phyloP scores from a whole-genome alignment of 1,140 invertebrate species.

The Tetramorium simillimum region DNA sequence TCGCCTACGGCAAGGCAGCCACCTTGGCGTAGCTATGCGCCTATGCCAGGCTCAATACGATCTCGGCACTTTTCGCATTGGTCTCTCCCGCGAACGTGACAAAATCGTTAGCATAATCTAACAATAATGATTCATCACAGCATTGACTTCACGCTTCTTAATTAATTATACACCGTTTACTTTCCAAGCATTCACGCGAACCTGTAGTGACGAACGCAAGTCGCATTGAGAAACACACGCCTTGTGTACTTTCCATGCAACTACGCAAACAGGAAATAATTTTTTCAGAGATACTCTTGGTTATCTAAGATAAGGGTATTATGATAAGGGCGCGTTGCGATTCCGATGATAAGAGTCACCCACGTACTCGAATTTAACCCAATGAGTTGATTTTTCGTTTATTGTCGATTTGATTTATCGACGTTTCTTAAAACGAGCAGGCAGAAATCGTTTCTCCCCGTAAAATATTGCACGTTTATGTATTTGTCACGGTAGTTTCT shows the following conservation, averaged over 20 bases:
- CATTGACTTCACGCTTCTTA: not conserved
- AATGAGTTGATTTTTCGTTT: not conserved
- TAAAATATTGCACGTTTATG: not conserved
- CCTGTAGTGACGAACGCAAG: not conserved
- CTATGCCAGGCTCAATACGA: conserved; percentile 18
- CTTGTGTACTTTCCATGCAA: not conserved
- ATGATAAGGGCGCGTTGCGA: not conserved
- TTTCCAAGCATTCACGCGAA: not conserved
- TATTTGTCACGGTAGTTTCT: not conserved
- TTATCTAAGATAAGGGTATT: conserved; percentile 28
- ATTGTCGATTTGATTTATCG: not conserved
- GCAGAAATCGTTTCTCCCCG: not conserved
- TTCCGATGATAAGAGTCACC: not conserved
- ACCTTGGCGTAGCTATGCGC: conserved; percentile 39
- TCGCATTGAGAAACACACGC: not conserved
- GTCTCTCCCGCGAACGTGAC: not conserved
- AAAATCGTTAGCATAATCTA: conserved; percentile 38
- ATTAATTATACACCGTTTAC: conserved; percentile 14
- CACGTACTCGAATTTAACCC: not conserved
- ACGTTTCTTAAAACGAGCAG: not conserved
- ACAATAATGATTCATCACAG: not conserved
- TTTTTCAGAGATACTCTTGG: conserved; percentile 10
- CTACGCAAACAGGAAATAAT: not conserved
- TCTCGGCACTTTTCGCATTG: not conserved
- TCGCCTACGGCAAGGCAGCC: conserved; percentile 80